Evolutionary conservation across 2,888 invertebrate genomes (phyloP).

Genomic region (Spicauda simplicius): DNA sequence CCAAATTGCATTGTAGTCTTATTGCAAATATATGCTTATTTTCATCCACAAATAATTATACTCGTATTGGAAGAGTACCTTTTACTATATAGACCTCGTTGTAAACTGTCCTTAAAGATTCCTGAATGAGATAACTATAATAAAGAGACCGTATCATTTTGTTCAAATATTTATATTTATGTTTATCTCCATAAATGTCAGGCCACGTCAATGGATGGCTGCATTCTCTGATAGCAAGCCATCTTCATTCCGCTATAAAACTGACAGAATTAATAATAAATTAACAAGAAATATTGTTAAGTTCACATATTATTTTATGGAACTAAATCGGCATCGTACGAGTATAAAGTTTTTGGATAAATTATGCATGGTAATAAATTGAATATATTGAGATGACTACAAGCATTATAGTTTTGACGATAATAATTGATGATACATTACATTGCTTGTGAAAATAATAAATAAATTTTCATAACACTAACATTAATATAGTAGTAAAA

Average conservation of each 20-base stretch:
- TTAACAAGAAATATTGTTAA: slow-evolving; percentile 7
- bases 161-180: slow-evolving; percentile 2
- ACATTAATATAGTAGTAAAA: too few relatives aligned
- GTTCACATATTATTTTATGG: not conserved
- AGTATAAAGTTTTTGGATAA: not conserved
- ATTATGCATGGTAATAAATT: not conserved
- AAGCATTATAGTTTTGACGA: too few relatives aligned
- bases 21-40: too few relatives aligned
- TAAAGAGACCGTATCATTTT: slow-evolving; percentile 3
- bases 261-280: slow-evolving; percentile 17
- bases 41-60: too few relatives aligned
- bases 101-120: not conserved
- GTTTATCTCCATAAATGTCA: slow-evolving; percentile 18
- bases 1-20: too few relatives aligned
- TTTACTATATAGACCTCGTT: too few relatives aligned
- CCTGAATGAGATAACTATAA: not conserved
- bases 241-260: slow-evolving; percentile 27
- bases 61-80: too few relatives aligned
- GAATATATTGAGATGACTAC: too few relatives aligned
- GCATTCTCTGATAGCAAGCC: slow-evolving; percentile 15
- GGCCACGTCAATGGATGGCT: slow-evolving; percentile 1
- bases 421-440: too few relatives aligned
- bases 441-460: too few relatives aligned
- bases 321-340: not conserved
- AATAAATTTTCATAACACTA: too few relatives aligned